Conservation (phyloP, 2,888 invertebrate genomes). For the Molanna angustata region DNA sequence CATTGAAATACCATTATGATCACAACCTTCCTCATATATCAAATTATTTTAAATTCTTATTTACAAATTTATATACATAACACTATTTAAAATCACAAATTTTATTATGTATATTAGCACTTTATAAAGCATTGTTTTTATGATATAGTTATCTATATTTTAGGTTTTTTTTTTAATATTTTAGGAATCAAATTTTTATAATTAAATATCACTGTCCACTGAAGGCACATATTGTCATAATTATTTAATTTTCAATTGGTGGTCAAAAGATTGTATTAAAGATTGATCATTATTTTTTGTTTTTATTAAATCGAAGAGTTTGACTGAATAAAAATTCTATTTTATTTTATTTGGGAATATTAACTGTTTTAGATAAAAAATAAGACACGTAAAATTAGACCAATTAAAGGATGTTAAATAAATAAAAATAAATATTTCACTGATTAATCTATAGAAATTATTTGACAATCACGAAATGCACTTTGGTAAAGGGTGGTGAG, state of each 20-base stretch:
- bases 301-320: no score
- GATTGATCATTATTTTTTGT: background rate
- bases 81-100: slow-evolving; percentile 14
- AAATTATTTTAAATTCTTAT: background rate
- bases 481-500: no score
- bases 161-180: no score
- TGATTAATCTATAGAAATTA: no score
- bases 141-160: slow-evolving; percentile 19
- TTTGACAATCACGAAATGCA: no score
- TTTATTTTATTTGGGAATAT: no score
- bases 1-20: slow-evolving; percentile 22
- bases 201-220: slow-evolving; percentile 20
- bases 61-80: background rate
- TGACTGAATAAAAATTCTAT: no score
- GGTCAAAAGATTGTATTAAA: background rate
- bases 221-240: slow-evolving; percentile 23
- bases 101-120: slow-evolving; percentile 10
- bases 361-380: no score
- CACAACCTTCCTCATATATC: slow-evolving; percentile 26
- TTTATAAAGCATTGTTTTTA: slow-evolving; percentile 22
- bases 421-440: no score
- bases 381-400: no score
- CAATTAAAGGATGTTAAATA: no score
- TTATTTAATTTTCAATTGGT: background rate
- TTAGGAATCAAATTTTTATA: no score